Percentiles rank a stretch among this genome's conserved stretches.
Evolutionary conservation across 2,113 vertebrate genomes (phyloP).

Genomic region (Rhizomys pruinosus): DNA sequence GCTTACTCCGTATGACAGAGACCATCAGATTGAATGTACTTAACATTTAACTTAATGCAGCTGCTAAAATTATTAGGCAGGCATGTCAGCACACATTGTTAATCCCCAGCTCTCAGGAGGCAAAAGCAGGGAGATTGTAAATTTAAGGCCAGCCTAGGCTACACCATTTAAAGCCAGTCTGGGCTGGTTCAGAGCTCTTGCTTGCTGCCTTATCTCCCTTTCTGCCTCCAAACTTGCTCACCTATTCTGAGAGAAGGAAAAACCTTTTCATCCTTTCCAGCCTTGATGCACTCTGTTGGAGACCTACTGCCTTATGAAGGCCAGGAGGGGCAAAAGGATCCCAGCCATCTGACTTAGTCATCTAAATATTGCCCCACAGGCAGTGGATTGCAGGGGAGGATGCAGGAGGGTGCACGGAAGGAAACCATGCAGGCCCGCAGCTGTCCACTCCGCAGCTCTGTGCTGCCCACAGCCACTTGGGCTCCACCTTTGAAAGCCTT

Average conservation of each 20-base stretch:
- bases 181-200: background rate
- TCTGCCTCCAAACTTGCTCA: rapidly evolving
- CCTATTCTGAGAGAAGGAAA: too few relatives aligned
- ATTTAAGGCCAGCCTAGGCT: background rate
- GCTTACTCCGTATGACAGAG: background rate
- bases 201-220: too few relatives aligned
- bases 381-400: background rate
- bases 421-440: background rate
- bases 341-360: rapidly evolving
- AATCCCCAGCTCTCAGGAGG: background rate
- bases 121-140: background rate
- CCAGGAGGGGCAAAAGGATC: rapidly evolving
- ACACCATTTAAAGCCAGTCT: background rate
- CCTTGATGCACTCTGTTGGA: background rate
- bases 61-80: background rate
- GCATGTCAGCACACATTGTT: background rate
- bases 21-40: background rate
- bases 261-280: rapidly evolving
- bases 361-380: background rate
- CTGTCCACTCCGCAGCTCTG: too few relatives aligned
- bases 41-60: background rate
- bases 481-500: too few relatives aligned
- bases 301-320: rapidly evolving
- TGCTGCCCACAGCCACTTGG: too few relatives aligned
- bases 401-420: too few relatives aligned